Evolutionary conservation across 2,888 invertebrate genomes (phyloP), one percentile per base, ranked within the genome.

Genomic region (Agrenia bidenticulata): DNA sequence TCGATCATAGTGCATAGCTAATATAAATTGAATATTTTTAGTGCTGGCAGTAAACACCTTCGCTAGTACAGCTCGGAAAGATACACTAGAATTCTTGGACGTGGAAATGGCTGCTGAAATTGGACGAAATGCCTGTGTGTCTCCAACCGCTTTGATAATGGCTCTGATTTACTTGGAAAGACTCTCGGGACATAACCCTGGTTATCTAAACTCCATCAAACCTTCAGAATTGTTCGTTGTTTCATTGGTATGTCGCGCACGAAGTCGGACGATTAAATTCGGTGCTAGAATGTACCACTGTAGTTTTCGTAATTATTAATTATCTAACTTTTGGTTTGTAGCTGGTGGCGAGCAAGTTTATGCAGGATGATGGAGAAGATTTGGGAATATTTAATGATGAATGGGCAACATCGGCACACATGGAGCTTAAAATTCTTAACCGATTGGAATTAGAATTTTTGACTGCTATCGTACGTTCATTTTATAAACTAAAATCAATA

Each of bases 311-410:
- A n/a, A n/a, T n/a, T n/a, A n/a, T n/a, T n/a, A n/a, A n/a, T n/a
- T n/a, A 39, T 15, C 15, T 39, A 15, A 11, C 39, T 39, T 27
- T 55, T 55, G 15, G 4, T 55, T 74, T 79, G 11, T 79, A 95
- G 95, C 90, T 97, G 90, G 89, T 97, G 77, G 95, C 97, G 61
- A 94, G 93, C 77, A 98, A 98, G 83, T 96, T 93, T 81, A 83
- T 94, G 76, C 91, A 95, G 81, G 94, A 95, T 78, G 90, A 92
- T 77, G 94, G 94, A 45, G 92, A 92, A 78, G 89, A 91, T 71
- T 94, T 94, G 78, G 93, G 94, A 80, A 91, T 93, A 71, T 87
- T 90, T 79, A 88, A 94, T 78, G 88, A 89, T 63, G 94, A 95
- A 81, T 98, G 97, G 96, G 95, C 97, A 15, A 85, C 86, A 68